phyloP scores from a whole-genome alignment of 2,888 invertebrate genomes.

The Candidula unifasciata region DNA sequence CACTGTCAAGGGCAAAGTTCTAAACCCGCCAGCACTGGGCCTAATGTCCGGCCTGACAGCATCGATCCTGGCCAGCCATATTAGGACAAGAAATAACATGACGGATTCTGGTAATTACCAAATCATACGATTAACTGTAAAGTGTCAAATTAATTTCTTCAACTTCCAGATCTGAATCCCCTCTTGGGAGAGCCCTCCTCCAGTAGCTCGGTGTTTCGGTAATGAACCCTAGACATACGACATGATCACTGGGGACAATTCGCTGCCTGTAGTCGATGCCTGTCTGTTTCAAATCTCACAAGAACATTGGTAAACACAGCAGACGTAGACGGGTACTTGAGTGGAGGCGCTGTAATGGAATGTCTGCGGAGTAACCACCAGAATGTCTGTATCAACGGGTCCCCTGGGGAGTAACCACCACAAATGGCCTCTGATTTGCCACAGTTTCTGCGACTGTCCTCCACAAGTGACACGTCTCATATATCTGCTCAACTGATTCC shows the following conservation, averaged over 20 bases:
- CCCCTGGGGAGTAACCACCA: neutral
- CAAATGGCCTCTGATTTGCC: no score
- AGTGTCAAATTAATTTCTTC: slow-evolving; percentile 32
- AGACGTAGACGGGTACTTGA: neutral
- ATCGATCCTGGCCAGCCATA: neutral
- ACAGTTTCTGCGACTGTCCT: no score
- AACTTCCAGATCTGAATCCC: slow-evolving; percentile 3
- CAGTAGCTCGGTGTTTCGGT: neutral
- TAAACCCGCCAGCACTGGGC: no score
- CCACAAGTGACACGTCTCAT: no score
- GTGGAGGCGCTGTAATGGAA: slow-evolving; percentile 15
- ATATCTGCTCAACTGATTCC: neutral
- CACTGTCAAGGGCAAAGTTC: no score
- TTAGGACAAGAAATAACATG: neutral
- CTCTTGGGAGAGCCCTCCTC: neutral
- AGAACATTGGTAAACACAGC: neutral
- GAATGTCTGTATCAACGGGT: neutral
- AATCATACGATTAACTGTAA: slow-evolving; percentile 26
- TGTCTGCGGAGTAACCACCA: neutral
- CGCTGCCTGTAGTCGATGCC: neutral
- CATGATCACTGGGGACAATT: slow-evolving; percentile 4
- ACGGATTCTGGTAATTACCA: slow-evolving; percentile 13
- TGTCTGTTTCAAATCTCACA: slow-evolving; percentile 18
- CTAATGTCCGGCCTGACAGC: no score
- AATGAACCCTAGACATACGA: slow-evolving; percentile 19